phyloP scores from a whole-genome alignment of 2,797 vertebrate species.

The Mycteria americana region DNA sequence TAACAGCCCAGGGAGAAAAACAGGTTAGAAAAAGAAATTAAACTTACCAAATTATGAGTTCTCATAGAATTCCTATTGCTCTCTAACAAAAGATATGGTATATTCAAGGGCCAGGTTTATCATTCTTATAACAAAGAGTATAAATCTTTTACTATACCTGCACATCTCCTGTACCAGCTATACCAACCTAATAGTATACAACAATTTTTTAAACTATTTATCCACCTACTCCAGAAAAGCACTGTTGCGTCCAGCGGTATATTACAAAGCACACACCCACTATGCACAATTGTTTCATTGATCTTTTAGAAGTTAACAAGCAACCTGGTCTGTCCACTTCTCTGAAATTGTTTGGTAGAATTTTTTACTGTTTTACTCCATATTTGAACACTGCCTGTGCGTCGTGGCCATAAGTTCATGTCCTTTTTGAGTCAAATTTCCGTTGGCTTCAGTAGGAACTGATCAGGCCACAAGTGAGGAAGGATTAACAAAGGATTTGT shows the following conservation, averaged over 20 bases:
- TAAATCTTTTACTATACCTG: neutral
- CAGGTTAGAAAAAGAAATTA: neutral
- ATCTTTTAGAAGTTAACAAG: neutral
- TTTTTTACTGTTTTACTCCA: neutral
- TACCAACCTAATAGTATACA: neutral
- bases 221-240: neutral
- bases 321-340: neutral
- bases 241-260: neutral
- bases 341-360: neutral
- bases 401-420: neutral
- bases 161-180: neutral
- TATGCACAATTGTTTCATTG: neutral
- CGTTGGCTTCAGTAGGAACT: neutral
- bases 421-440: neutral
- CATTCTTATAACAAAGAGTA: neutral
- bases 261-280: neutral
- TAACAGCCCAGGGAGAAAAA: neutral
- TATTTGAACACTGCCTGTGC: neutral
- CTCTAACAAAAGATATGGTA: neutral
- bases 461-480: neutral
- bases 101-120: neutral
- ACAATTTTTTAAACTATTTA: neutral
- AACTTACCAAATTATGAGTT: neutral
- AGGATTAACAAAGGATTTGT: conserved; percentile 57
- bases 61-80: neutral